Evolutionary conservation across 2,888 invertebrate species (phyloP).

Genomic region (Zeuzera pyrina): DNA sequence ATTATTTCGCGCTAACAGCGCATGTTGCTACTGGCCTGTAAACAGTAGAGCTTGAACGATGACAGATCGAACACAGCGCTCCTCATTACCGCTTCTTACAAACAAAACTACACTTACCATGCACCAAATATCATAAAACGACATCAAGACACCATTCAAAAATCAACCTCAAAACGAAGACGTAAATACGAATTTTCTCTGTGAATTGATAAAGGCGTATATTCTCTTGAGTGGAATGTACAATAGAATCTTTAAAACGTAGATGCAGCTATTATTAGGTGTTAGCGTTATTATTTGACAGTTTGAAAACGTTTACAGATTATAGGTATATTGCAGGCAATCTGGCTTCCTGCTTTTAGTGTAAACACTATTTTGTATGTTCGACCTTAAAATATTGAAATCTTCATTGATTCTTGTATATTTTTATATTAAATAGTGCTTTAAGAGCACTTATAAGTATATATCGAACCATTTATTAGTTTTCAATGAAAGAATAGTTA

Average conservation of each 20-base stretch:
- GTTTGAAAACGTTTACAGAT: slow-evolving; percentile 72
- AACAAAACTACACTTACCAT: slow-evolving; percentile 43
- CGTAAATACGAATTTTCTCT: slow-evolving; percentile 14
- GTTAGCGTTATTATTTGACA: slow-evolving; percentile 70
- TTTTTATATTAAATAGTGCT: no score
- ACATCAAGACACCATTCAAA: slow-evolving; percentile 18
- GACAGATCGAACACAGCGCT: slow-evolving; percentile 55
- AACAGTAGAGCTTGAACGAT: slow-evolving; percentile 47
- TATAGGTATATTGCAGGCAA: slow-evolving; percentile 60
- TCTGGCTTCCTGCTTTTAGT: slow-evolving; percentile 66
- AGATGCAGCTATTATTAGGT: slow-evolving; percentile 68
- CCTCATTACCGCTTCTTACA: slow-evolving; percentile 55
- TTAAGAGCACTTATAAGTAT: no score
- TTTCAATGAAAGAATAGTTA: not conserved
- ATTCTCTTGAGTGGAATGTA: slow-evolving; percentile 35
- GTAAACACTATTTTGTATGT: slow-evolving; percentile 65
- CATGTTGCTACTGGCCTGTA: slow-evolving; percentile 38
- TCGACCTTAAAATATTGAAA: no score
- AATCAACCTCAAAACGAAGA: slow-evolving; percentile 22
- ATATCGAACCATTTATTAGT: no score
- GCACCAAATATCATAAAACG: slow-evolving; percentile 55
- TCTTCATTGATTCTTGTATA: slow-evolving; percentile 6
- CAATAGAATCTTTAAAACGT: slow-evolving; percentile 59
- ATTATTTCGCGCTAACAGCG: slow-evolving; percentile 27
- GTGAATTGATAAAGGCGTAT: slow-evolving; percentile 20